Percentiles rank a stretch among this genome's conserved stretches.
phyloP scores from a whole-genome alignment of 1,140 invertebrate genomes.

The Cotesia vestalis region DNA sequence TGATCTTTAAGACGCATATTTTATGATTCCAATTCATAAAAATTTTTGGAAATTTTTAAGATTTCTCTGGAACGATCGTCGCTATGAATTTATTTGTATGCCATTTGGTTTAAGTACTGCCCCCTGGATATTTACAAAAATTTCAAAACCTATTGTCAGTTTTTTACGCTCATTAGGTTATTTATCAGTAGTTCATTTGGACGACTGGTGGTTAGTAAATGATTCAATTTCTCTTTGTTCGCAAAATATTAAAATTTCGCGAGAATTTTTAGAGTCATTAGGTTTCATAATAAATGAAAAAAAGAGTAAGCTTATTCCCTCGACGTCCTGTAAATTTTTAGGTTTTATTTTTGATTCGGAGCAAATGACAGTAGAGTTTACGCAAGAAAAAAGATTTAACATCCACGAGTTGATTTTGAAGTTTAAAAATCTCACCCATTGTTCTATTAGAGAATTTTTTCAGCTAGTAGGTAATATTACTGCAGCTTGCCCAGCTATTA shows the following conservation, averaged over 20 bases:
- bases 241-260: conserved; percentile 29
- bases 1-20: conserved; percentile 49
- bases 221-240: conserved; percentile 18
- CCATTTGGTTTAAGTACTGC: conserved; percentile 38
- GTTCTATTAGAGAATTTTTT: conserved; percentile 45
- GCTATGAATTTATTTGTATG: conserved; percentile 39
- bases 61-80: conserved; percentile 31
- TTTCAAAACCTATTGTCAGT: conserved; percentile 39
- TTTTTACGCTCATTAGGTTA: conserved; percentile 35
- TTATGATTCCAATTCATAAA: conserved; percentile 36
- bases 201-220: conserved; percentile 39
- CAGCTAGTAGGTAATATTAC: conserved; percentile 41
- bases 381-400: conserved; percentile 37
- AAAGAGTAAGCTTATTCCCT: conserved; percentile 38
- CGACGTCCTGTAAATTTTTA: conserved; percentile 39
- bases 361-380: conserved; percentile 36
- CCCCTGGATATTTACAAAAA: conserved; percentile 41
- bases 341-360: conserved; percentile 45
- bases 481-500: conserved; percentile 41
- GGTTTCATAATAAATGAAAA: conserved; percentile 44
- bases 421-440: conserved; percentile 19
- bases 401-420: conserved; percentile 25
- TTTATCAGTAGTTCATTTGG: conserved; percentile 37
- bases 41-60: conserved; percentile 40
- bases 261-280: conserved; percentile 39